Percentiles rank a stretch among this genome's conserved stretches.
Evolutionary conservation across 2,797 vertebrate species (phyloP).

Genomic region (Nannoperca obscura): DNA sequence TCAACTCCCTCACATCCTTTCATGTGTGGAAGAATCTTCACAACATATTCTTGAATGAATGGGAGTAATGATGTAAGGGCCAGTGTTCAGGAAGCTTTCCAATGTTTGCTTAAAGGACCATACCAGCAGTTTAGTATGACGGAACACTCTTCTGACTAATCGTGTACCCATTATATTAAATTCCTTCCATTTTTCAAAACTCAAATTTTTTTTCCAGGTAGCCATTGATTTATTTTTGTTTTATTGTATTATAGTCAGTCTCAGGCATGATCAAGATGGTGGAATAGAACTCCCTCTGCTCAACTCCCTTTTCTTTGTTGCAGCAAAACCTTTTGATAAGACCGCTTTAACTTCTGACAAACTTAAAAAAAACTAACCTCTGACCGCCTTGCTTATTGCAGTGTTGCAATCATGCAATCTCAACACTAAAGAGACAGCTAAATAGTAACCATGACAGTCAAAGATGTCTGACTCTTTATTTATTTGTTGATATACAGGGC

Average conservation of each 20-base stretch:
- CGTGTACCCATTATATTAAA: background rate
- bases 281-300: background rate
- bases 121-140: background rate
- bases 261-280: background rate
- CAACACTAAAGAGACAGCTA: background rate
- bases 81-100: background rate
- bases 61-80: background rate
- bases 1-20: background rate
- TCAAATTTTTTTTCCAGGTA: background rate
- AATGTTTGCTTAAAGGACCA: slow-evolving; percentile 5
- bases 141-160: background rate
- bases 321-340: background rate
- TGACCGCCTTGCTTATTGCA: background rate
- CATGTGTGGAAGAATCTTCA: background rate
- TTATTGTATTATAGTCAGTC: background rate
- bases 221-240: background rate
- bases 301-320: background rate
- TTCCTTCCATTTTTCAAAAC: background rate
- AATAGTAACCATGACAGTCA: background rate
- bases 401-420: background rate
- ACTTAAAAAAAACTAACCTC: background rate
- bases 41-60: background rate
- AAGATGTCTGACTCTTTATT: too few relatives aligned
- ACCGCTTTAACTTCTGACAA: background rate
- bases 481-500: too few relatives aligned